Percentiles rank a stretch among this genome's conserved stretches.
phyloP scores from a whole-genome alignment of 2,888 invertebrate species.

The Altica lythri region DNA sequence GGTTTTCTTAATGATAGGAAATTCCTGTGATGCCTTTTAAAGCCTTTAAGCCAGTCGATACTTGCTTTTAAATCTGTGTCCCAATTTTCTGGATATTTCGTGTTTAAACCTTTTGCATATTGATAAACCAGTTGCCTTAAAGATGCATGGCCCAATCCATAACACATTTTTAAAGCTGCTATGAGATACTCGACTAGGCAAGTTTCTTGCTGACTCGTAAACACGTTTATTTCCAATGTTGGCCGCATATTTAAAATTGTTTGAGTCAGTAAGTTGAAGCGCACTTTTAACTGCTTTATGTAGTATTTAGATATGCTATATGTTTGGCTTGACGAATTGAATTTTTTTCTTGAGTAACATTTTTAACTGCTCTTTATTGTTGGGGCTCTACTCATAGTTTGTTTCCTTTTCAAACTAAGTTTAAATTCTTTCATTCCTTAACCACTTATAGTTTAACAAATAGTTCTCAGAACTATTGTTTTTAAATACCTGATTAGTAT shows the following conservation, averaged over 20 bases:
- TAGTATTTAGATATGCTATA: slow-evolving; percentile 12
- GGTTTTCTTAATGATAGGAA: too few relatives aligned
- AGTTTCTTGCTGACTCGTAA: slow-evolving; percentile 14
- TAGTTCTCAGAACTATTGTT: too few relatives aligned
- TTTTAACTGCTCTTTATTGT: neutral
- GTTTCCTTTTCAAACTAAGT: neutral
- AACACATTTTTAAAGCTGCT: too few relatives aligned
- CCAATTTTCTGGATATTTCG: neutral
- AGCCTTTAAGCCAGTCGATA: neutral
- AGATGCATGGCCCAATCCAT: slow-evolving; percentile 13
- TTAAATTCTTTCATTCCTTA: too few relatives aligned
- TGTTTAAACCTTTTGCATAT: slow-evolving; percentile 2
- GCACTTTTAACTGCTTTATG: slow-evolving; percentile 11
- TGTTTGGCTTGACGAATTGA: slow-evolving; percentile 1
- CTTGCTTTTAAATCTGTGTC: neutral
- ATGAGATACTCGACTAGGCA: slow-evolving; percentile 12
- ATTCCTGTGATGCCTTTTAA: too few relatives aligned
- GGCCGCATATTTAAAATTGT: slow-evolving; percentile 5
- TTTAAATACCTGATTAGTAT: too few relatives aligned
- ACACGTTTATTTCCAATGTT: slow-evolving; percentile 16
- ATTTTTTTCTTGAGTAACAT: neutral
- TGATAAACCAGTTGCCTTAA: slow-evolving; percentile 12
- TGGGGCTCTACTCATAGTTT: neutral
- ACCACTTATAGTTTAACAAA: too few relatives aligned
- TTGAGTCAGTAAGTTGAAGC: slow-evolving; percentile 13